Base-by-base conservation (phyloP, 2,797 vertebrate species). In the Oophaga sylvatica region DNA sequence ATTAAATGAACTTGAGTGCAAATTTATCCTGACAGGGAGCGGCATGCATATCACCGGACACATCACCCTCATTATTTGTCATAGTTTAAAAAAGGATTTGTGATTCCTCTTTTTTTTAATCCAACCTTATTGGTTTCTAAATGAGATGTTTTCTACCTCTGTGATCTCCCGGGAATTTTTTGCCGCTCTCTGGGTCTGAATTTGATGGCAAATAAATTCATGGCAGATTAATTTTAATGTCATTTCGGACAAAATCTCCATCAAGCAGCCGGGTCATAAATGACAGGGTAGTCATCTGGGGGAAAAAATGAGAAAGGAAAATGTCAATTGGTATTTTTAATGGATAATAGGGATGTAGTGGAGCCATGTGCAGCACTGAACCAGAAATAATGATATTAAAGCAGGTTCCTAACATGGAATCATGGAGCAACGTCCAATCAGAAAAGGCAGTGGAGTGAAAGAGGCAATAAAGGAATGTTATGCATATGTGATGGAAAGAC, bases 211-310 rank as follows among this genome's bases (percentile, higher is more conserved):
- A 65, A 87, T 90, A 84, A 62, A 84, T 90, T 85, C 82, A 68
- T 78, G 75, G 63, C 67, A 84, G 88, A 89, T 87, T 88, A 62
- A 84, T 88, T 84, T 79, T 89, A 82, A 89, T 88, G 80, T 77
- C 67, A 83, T 59, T 88, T 78, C 62, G 67, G 87, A 57, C 76
- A 80, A 71, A 82, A 87, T 88, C 67, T 70, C 73, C 67, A 88
- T 87, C 65, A 80, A 48, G 62, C 70, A 76, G 83, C 65, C 56
- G 59, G 48, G 87, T 85, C 80, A 86, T 90, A 79, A 86, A 80
- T 81, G 84, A 81, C 79, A 70, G 53, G 65, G 71, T 81, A 59
- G 62, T 82, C 77, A 57, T 81, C 22, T 11, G 65, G 76, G 35
- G 26, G 26, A 79, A 83, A 67, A 85, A 80, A 77, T 73, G 57